Evolutionary conservation across 53 echinoderm and acorn worm genomes (phyloP), one percentile per base, ranked within the genome.

Genomic region (Zoroaster sp.): DNA sequence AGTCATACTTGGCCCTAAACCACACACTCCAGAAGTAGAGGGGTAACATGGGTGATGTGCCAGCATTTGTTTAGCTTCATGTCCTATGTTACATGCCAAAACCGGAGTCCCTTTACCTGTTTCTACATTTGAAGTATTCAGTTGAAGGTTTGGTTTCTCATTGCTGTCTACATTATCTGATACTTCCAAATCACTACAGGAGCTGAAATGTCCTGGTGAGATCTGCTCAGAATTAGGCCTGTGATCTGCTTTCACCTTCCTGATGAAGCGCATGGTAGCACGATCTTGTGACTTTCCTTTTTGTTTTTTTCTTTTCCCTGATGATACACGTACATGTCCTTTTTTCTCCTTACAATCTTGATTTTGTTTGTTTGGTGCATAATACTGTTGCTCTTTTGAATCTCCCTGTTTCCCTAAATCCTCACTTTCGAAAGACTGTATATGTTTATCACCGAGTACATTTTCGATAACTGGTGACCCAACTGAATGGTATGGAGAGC

Each of bases 231-330:
- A 69, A 37, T 13, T 5, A 40, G 14, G 83, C 46, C 32, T 47
- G 13, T 41, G 41, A 34, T 70, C 85, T 35, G 32, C 70, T 85
- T 51, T 32, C 5, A 70, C 71, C 23, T 85, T 85, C 23, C 71
- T 85, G 35, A 85, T 85, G 35, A 85, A 85, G 35, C 36, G 69
- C 70, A 32, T n/a, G 14, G 85, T 70, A 12, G 72, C 85, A n/a
- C 85, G 68, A 35, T 85, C 85, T 47, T 69, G 70, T 8, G 85
- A 44, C 39, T 85, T 85, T 21, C 70, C 47, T 49, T 66, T 85
- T 46, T 65, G 63, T 46, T 88, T 77, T 43, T 88, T 78, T 67
- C 69, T 35, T 34, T 88, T 88, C 31, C 43, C 75, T 13, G 51
- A 46, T 3, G 72, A 55, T 69, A 13, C 40, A 7, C 40, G 20